A percentile compares a stretch with the other conserved stretches of the same genome.
Evolutionary conservation across 1,140 invertebrate genomes (phyloP).

Genomic region (Drosophila chauvacae): DNA sequence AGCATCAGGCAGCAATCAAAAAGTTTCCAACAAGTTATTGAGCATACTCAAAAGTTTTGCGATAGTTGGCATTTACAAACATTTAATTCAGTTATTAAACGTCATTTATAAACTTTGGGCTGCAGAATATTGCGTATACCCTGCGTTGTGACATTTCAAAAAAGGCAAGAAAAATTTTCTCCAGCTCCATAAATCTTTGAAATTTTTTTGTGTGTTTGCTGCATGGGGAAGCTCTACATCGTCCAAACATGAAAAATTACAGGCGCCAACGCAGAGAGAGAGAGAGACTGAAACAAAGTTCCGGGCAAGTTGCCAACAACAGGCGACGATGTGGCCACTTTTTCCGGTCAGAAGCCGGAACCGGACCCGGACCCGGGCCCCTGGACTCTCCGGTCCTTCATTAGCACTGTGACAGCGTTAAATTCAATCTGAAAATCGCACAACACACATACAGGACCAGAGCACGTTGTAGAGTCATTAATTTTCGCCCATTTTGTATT

Average conservation of each 20-base stretch:
- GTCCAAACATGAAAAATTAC: slow-evolving; percentile 74
- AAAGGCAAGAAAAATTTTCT: slow-evolving; percentile 22
- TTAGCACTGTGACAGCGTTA: slow-evolving; percentile 39
- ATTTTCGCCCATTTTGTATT: slow-evolving; percentile 56
- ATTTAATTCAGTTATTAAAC: slow-evolving; percentile 56
- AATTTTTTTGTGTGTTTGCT: slow-evolving; percentile 26
- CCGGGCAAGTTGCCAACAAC: slow-evolving; percentile 59
- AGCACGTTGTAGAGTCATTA: slow-evolving; percentile 51
- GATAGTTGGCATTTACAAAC: slow-evolving; percentile 30
- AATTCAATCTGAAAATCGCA: slow-evolving; percentile 61
- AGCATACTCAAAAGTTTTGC: slow-evolving; percentile 20
- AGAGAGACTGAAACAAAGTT: slow-evolving; percentile 37
- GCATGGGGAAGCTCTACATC: slow-evolving; percentile 31
- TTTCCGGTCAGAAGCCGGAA: slow-evolving; percentile 42
- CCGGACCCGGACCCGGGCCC: not conserved
- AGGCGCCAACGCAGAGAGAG: slow-evolving; percentile 17
- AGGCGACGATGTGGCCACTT: slow-evolving; percentile 51
- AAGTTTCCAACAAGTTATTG: slow-evolving; percentile 46
- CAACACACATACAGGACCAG: slow-evolving; percentile 3
- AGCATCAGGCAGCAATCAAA: slow-evolving; percentile 39
- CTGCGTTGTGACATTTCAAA: slow-evolving; percentile 11
- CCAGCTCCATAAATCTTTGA: slow-evolving; percentile 70
- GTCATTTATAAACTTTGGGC: slow-evolving; percentile 45
- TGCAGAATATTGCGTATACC: slow-evolving; percentile 9
- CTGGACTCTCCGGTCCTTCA: slow-evolving; percentile 20